Evolutionary conservation across 2,797 vertebrate species (phyloP).

Genomic region (Poecile montanus): DNA sequence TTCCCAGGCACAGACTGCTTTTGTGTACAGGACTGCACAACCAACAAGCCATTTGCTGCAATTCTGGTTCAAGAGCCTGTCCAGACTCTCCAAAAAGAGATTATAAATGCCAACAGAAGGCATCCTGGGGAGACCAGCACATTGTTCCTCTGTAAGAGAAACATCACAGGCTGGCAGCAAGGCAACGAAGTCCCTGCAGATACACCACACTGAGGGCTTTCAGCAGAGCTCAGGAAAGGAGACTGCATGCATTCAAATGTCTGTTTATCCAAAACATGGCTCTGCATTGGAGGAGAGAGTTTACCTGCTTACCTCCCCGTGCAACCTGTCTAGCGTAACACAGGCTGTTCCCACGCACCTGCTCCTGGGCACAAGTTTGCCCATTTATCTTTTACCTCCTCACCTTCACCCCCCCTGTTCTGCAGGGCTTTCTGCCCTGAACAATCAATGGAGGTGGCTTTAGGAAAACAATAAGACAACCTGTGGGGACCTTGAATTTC

Average conservation of each 20-base stretch:
- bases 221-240: background rate
- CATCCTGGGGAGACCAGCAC: background rate
- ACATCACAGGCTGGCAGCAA: background rate
- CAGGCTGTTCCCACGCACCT: background rate
- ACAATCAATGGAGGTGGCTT: background rate
- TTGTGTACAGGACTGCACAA: background rate
- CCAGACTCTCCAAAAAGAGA: background rate
- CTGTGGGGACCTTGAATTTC: background rate
- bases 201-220: background rate
- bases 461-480: background rate
- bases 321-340: accelerated
- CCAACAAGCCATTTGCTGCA: accelerated
- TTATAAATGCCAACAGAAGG: background rate
- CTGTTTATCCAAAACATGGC: background rate
- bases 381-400: background rate
- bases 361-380: background rate
- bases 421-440: accelerated
- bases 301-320: background rate
- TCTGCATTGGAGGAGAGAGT: background rate
- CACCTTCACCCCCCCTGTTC: accelerated
- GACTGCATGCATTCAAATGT: background rate
- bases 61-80: background rate
- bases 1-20: background rate
- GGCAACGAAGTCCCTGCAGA: background rate
- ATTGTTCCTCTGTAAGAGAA: background rate